A percentile compares a stretch with the other conserved stretches of the same genome.
phyloP scores from a whole-genome alignment of 1,140 invertebrate species.

The Apis mellifera region Amel_HAv3.1 CM009939.2:9711501-9712000 shows the following conservation, averaged over 20 bases:
- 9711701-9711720: slow-evolving; percentile 42
- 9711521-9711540: not conserved
- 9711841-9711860: slow-evolving; percentile 81
- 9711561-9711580: not conserved
- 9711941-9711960: slow-evolving; percentile 33
- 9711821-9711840: slow-evolving; percentile 82
- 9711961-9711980: slow-evolving; percentile 34
- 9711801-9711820: slow-evolving; percentile 78
- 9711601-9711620: not conserved
- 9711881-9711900: slow-evolving; percentile 69
- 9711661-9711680: slow-evolving; percentile 6
- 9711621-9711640: slow-evolving; percentile 4
- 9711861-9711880: slow-evolving; percentile 78
- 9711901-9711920: slow-evolving; percentile 49
- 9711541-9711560: not conserved
- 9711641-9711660: slow-evolving; percentile 23
- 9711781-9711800: slow-evolving; percentile 83
- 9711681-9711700: slow-evolving; percentile 8
- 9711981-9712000: slow-evolving; percentile 73
- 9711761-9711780: slow-evolving; percentile 81
- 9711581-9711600: not conserved
- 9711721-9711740: slow-evolving; percentile 70
- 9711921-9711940: not conserved
- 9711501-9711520: slow-evolving; percentile 25
- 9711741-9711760: slow-evolving; percentile 73